Evolutionary conservation across 2,797 vertebrate species (phyloP).

Genomic region (Sebastes umbrosus): DNA sequence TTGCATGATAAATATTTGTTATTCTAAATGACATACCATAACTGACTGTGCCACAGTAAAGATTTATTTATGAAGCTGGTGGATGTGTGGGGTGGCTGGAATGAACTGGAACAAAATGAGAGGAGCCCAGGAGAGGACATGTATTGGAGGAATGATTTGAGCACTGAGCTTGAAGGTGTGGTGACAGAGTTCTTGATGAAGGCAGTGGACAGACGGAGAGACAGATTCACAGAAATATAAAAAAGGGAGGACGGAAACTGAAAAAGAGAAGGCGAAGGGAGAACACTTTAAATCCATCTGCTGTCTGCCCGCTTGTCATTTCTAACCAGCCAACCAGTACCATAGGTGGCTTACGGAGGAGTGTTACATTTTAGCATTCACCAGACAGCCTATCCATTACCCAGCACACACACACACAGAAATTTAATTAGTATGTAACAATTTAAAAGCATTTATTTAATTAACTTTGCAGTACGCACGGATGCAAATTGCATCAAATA

Average conservation of each 20-base stretch:
- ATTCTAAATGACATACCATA: not conserved
- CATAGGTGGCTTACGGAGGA: constrained; percentile 32
- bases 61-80: constrained; percentile 25
- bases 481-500: constrained; percentile 20
- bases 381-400: constrained; percentile 1
- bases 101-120: constrained; percentile 41
- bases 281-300: constrained; percentile 53
- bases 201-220: constrained; percentile 42
- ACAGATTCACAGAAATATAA: constrained; percentile 40
- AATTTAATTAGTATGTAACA: constrained; percentile 15
- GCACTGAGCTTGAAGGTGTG: constrained; percentile 37
- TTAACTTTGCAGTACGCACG: constrained; percentile 23
- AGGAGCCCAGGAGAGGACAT: constrained; percentile 28
- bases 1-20: not conserved
- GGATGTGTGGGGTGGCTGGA: constrained; percentile 29
- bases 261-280: constrained; percentile 16
- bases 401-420: not conserved
- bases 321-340: constrained; percentile 59
- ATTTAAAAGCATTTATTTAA: constrained; percentile 27
- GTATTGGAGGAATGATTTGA: constrained; percentile 38
- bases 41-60: not conserved
- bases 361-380: constrained; percentile 46
- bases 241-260: constrained; percentile 20
- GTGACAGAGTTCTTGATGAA: constrained; percentile 44
- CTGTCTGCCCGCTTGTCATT: constrained; percentile 56